Evolutionary conservation across 2,888 invertebrate species (phyloP), one percentile per base, ranked within the genome.

Genomic region (Drosophila diplacantha): DNA sequence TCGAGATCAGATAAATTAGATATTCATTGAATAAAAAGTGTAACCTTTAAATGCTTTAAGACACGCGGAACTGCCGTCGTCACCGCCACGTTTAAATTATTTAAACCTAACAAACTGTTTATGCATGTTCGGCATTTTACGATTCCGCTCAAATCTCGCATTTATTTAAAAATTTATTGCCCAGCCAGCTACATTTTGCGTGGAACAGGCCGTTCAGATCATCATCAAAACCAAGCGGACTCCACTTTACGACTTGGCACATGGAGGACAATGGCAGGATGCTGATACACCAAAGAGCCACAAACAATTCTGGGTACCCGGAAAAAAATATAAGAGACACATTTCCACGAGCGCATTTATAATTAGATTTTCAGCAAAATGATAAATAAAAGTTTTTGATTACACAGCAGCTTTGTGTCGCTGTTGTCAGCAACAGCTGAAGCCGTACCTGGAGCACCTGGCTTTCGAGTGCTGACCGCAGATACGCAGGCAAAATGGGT

Each of bases 301-400:
- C 37, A 50, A 38, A 31, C 57, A 29, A 31, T 35, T 44, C 56
- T 16, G 37, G 18, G 43, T 11, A 20, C 43, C 37, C 32, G 46
- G 50, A 53, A 76, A 62, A 72, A 41, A 38, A 41, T 11, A 41
- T 11, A 41, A 41, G 41, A 24, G 60, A 70, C 78, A 68, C 74
- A 81, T 73, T 78, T 64, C 59, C 71, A 69, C 65, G 76, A 49
- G 61, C 69, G 69, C 81, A 76, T 81, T 78, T 79, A 81, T 76
- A 75, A 78, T 73, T 76, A 78, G 74, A 69, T 76, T 78, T 63
- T 49, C 74, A 73, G 69, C 66, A 79, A 79, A 74, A 78, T 78
- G 69, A 73, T 69, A 73, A 76, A 81, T 79, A 69, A 64, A 78
- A 78, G 74, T 78, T 81, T 78, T 58, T 65, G 68, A 64, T 65